These are phyloP conservation scores for Albula glossodonta DNA, from an alignment of 2,113 vertebrate genomes.

Conservation along the genomic window DNA sequence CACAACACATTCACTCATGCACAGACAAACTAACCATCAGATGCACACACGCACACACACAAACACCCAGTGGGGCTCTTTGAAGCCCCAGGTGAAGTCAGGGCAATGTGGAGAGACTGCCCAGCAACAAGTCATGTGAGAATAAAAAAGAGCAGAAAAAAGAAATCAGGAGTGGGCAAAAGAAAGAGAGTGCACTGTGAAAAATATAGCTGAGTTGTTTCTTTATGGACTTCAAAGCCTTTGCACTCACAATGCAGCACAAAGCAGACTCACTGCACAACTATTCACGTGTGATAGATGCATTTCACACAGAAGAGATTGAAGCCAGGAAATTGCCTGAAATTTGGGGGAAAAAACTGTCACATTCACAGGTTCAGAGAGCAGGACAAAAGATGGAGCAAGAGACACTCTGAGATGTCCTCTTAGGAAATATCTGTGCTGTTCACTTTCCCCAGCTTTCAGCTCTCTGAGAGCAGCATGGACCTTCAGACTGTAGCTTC, in stretches of 20 bases:
- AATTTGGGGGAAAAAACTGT: neutral
- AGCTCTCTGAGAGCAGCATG: too few species aligned
- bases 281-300: neutral
- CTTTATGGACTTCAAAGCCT: conserved; percentile 12
- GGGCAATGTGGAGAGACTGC: neutral
- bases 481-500: too few species aligned
- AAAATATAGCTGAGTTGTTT: neutral
- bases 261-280: neutral
- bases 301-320: neutral
- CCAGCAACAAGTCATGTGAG: neutral
- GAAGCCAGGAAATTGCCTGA: neutral
- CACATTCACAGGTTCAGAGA: neutral
- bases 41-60: too few species aligned
- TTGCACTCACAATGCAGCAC: neutral
- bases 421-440: neutral
- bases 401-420: neutral
- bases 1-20: too few species aligned
- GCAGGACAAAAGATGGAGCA: neutral
- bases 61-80: neutral
- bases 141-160: neutral
- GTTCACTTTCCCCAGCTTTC: neutral
- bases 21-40: too few species aligned
- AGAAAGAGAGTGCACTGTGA: neutral
- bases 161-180: neutral
- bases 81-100: neutral